Conservation (phyloP, 2,113 vertebrate species). For the Arothron firmamentum region DNA sequence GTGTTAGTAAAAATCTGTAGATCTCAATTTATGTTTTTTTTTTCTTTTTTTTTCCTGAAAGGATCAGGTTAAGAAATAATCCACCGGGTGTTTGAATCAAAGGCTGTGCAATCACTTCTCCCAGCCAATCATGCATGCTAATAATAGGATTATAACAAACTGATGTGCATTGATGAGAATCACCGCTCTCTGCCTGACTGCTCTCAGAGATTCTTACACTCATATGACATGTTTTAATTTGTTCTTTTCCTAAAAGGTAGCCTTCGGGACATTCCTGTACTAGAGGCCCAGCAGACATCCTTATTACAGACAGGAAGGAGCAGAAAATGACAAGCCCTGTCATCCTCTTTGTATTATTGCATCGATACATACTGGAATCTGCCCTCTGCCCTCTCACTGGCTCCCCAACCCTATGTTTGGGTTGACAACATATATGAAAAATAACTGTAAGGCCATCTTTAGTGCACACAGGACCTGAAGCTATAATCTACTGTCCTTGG, state of each 20-base stretch:
- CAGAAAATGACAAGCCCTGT: constrained; percentile 27
- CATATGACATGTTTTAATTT: constrained; percentile 58
- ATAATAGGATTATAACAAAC: constrained; percentile 17
- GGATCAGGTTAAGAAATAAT: too few species aligned
- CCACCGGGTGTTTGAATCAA: background rate
- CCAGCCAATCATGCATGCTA: constrained; percentile 18
- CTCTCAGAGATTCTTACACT: constrained; percentile 28
- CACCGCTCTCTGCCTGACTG: constrained; percentile 37
- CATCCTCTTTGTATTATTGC: background rate
- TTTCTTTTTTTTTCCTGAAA: too few species aligned
- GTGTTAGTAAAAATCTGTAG: background rate
- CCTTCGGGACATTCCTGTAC: constrained; percentile 31
- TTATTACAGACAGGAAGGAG: constrained; percentile 50
- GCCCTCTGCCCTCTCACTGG: constrained; percentile 5
- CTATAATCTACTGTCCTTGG: background rate
- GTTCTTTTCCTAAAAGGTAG: constrained; percentile 25
- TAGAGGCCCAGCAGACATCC: constrained; percentile 49
- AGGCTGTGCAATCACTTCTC: constrained; percentile 1
- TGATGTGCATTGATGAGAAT: constrained; percentile 26
- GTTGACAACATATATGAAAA: constrained; percentile 18
- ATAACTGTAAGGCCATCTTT: constrained; percentile 4
- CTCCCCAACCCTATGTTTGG: background rate
- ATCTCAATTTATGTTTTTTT: background rate
- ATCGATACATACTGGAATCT: constrained; percentile 23
- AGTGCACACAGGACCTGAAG: background rate